These are phyloP conservation scores for Burhinus bistriatus DNA, from an alignment of 2,113 vertebrate genomes.

Conservation along the genomic window DNA sequence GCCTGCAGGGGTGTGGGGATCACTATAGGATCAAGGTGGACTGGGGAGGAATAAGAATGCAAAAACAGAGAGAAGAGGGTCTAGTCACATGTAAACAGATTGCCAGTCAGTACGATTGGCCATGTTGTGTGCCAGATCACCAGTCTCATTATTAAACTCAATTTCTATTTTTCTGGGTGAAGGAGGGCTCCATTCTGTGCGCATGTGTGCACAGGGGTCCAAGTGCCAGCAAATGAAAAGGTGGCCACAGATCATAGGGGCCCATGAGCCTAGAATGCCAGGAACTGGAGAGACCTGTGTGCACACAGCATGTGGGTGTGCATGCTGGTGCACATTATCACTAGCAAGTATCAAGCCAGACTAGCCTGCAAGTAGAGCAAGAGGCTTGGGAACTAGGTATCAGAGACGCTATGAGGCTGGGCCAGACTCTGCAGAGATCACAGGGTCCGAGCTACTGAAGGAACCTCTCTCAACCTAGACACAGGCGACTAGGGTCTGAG, in stretches of 20 bases:
- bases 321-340: background rate
- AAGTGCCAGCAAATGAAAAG: background rate
- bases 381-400: background rate
- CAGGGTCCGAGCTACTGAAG: background rate
- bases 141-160: background rate
- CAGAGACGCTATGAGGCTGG: fast-evolving
- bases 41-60: background rate
- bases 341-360: background rate
- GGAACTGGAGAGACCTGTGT: fast-evolving
- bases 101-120: background rate
- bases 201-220: background rate
- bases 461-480: background rate
- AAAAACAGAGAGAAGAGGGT: background rate
- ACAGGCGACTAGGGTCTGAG: background rate
- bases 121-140: background rate
- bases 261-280: background rate
- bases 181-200: background rate
- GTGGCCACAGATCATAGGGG: fast-evolving
- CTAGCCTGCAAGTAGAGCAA: fast-evolving
- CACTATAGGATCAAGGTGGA: background rate
- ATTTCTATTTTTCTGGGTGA: background rate
- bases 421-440: background rate
- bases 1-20: background rate
- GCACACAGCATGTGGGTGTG: fast-evolving
- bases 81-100: background rate